phyloP scores from a whole-genome alignment of 2,797 vertebrate species.

The Remorina albescens region DNA sequence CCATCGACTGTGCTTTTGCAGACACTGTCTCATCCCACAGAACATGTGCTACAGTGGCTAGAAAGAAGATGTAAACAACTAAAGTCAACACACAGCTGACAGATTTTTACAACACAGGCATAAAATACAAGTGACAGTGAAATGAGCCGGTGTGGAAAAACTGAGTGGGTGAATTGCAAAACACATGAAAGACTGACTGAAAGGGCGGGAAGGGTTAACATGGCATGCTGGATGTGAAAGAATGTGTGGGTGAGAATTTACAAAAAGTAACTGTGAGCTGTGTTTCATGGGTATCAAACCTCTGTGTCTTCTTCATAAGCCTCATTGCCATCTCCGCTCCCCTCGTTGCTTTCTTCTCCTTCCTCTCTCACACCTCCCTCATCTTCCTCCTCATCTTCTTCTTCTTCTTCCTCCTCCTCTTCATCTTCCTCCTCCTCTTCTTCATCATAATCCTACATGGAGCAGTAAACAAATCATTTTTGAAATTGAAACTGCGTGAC shows the following conservation, averaged over 20 bases:
- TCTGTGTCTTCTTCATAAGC: conserved; percentile 93
- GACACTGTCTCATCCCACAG: conserved; percentile 67
- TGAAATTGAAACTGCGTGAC: background rate
- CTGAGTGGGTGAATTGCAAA: conserved; percentile 45
- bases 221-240: conserved; percentile 5
- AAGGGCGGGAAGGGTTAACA: conserved; percentile 35
- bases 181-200: background rate
- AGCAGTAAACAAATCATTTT: background rate
- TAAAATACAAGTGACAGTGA: conserved; percentile 20
- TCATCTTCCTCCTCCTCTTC: conserved; percentile 88
- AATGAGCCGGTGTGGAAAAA: conserved; percentile 60
- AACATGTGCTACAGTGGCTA: conserved; percentile 25
- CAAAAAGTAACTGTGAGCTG: conserved; percentile 9
- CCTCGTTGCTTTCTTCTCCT: conserved; percentile 95
- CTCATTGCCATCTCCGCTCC: conserved; percentile 93
- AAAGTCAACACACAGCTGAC: conserved; percentile 56
- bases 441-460: conserved; percentile 90
- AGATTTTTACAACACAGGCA: conserved; percentile 32
- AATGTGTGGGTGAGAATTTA: conserved; percentile 1
- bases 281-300: conserved; percentile 74
- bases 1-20: conserved; percentile 25
- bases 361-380: conserved; percentile 93
- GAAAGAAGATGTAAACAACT: conserved; percentile 59
- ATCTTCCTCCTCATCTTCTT: conserved; percentile 93
- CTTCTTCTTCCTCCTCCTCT: conserved; percentile 91